Evolutionary conservation across 1,140 invertebrate species (phyloP).

Genomic region (Pachypeltis micranthus): DNA sequence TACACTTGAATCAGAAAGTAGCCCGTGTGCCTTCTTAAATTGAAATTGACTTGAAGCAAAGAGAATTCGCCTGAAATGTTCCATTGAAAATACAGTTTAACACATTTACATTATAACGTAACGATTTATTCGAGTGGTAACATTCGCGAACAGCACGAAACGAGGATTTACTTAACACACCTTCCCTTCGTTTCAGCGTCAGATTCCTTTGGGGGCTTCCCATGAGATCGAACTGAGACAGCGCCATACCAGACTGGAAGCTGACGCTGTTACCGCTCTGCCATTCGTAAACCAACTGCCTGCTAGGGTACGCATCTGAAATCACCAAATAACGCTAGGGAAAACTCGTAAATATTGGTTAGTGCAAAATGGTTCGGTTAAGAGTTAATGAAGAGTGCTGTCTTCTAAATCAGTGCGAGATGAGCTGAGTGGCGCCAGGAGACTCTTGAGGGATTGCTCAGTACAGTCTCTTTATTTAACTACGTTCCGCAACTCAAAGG

Average conservation of each 20-base stretch:
- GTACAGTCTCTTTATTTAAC: no score
- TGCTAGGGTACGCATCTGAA: conserved; percentile 78
- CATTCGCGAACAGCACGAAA: no score
- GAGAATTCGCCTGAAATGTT: conserved; percentile 67
- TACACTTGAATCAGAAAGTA: conserved; percentile 93
- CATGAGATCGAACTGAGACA: conserved; percentile 85
- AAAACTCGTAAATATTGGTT: no score
- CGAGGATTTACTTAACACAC: conserved; percentile 38
- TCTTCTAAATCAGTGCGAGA: not conserved
- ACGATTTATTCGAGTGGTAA: no score
- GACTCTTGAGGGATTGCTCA: no score
- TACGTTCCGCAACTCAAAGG: no score
- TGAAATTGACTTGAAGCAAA: conserved; percentile 82
- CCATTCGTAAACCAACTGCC: conserved; percentile 84
- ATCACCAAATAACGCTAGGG: no score
- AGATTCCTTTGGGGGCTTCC: conserved; percentile 70
- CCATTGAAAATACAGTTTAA: no score
- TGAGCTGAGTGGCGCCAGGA: no score
- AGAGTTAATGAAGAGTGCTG: no score
- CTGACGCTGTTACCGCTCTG: conserved; percentile 67
- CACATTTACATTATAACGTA: no score
- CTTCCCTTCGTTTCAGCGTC: conserved; percentile 62
- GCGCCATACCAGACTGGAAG: conserved; percentile 76
- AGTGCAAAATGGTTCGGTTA: no score
- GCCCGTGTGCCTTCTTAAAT: conserved; percentile 77